Base-by-base conservation (phyloP, 2,888 invertebrate species). In the Drosophila formosana region DNA sequence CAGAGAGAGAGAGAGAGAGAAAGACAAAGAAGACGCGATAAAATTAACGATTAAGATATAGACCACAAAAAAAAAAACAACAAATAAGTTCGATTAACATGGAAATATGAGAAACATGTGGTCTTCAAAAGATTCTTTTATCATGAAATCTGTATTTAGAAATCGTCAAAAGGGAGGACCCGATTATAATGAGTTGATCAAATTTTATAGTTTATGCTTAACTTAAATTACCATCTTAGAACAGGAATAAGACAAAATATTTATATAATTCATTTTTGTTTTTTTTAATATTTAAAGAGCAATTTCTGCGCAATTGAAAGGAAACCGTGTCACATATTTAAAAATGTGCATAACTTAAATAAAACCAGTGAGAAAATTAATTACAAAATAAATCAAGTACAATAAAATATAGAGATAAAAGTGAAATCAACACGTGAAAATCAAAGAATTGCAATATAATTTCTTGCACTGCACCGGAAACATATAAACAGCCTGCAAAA, bases 401-500 rank as follows among this genome's bases (percentile, higher is more conserved):
- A 43, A 61, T 13, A 53, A 9, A 23, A 50, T 50, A 23, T 1
- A 18, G 50, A 45, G 13, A 60, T 51, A 41, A 7, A 60, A 63
- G 51, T 60, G 39, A 46, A 61, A 62, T 58, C 50, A 57, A 52
- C 55, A 66, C 41, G 28, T 8, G 69, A 67, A 69, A 67, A 53
- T 57, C 32, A 13, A 43, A 60, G 30, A 66, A 53, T 51, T 8
- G n/a, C 46, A 43, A 51, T n/a, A 18, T 25, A 34, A 41, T 32
- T 55, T 68, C 68, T 68, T 72, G 66, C 60, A 65, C 45, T 69
- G 66, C 60, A 41, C 61, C 79, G 68, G 70, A 75, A 70, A 68
- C 72, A 70, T 70, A 87, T 51, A 58, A 88, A 87, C 66, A 72
- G 72, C 71, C 82, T 56, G 75, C 85, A 89, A 85, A 87, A 89